phyloP scores from a whole-genome alignment of 2,797 vertebrate genomes.

The Xiphophorus birchmanni region DNA sequence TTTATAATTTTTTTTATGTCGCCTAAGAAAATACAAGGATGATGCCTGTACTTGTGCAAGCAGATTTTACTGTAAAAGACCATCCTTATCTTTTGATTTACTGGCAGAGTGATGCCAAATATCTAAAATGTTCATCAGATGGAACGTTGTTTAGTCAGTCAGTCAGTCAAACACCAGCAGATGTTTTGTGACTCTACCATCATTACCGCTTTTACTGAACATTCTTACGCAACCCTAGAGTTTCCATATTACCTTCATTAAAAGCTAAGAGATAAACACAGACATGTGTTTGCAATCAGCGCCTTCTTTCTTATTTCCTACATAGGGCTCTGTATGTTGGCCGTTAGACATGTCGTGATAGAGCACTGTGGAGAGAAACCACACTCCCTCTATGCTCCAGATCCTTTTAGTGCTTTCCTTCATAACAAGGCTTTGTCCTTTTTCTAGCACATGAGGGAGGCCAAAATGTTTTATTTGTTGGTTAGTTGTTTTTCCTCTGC shows the following conservation, averaged over 20 bases:
- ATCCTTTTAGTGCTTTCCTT: conserved; percentile 9
- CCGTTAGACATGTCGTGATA: conserved; percentile 49
- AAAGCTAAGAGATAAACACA: conserved; percentile 63
- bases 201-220: conserved; percentile 50
- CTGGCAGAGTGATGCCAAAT: not conserved
- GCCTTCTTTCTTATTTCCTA: conserved; percentile 65
- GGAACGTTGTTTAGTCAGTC: conserved; percentile 1
- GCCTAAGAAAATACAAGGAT: not conserved
- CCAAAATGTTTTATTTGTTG: conserved; percentile 21
- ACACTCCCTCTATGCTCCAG: conserved; percentile 36
- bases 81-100: not conserved
- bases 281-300: conserved; percentile 74
- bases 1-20: not conserved
- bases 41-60: not conserved
- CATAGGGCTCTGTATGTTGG: conserved; percentile 46
- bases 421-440: conserved; percentile 26
- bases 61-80: not conserved
- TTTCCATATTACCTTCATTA: conserved; percentile 69
- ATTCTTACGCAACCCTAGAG: conserved; percentile 49
- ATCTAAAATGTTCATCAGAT: conserved; percentile 2
- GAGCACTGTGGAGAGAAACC: conserved; percentile 36
- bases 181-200: conserved; percentile 10
- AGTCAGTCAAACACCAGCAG: conserved; percentile 5
- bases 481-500: conserved; percentile 31
- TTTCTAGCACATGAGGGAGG: conserved; percentile 13